Evolutionary conservation across 2,888 invertebrate genomes (phyloP).

Genomic region (Diaperis boleti): DNA sequence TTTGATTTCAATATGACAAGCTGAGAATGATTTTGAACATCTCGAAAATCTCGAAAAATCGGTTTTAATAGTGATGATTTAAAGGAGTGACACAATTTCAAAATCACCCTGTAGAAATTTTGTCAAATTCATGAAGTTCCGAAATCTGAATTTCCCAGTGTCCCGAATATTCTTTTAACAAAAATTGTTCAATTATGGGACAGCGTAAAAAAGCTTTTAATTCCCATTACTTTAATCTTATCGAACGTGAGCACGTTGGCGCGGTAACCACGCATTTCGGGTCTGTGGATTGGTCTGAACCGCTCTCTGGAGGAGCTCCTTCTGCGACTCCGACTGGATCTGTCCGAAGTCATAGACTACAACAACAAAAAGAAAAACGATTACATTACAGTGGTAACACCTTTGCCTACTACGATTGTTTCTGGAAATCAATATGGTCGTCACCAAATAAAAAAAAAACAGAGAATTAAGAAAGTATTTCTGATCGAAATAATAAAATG

Average conservation of each 20-base stretch:
- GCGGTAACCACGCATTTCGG: slow-evolving; percentile 46
- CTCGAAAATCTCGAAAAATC: too few species aligned
- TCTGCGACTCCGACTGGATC: slow-evolving; percentile 30
- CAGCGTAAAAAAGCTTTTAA: background rate
- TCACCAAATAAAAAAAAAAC: background rate
- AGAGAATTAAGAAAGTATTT: background rate
- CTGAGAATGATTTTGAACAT: too few species aligned
- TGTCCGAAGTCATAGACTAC: slow-evolving; percentile 29
- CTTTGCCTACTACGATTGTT: background rate
- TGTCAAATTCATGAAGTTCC: too few species aligned
- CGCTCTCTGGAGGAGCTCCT: slow-evolving; percentile 40
- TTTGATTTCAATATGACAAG: too few species aligned
- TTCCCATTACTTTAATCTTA: slow-evolving; percentile 81
- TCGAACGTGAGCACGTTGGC: slow-evolving; percentile 81
- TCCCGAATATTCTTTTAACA: too few species aligned
- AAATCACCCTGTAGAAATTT: too few species aligned
- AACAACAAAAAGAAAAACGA: slow-evolving; percentile 52
- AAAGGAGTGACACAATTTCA: too few species aligned
- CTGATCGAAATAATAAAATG: background rate
- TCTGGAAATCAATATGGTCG: too few species aligned
- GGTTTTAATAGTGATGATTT: too few species aligned
- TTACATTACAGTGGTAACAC: background rate
- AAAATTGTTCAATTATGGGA: background rate
- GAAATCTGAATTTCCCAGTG: too few species aligned
- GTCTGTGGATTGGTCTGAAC: slow-evolving; percentile 4